These are phyloP conservation scores for Meloidogyne exigua DNA, from an alignment of 1,140 invertebrate species.

Conservation along the genomic window DNA sequence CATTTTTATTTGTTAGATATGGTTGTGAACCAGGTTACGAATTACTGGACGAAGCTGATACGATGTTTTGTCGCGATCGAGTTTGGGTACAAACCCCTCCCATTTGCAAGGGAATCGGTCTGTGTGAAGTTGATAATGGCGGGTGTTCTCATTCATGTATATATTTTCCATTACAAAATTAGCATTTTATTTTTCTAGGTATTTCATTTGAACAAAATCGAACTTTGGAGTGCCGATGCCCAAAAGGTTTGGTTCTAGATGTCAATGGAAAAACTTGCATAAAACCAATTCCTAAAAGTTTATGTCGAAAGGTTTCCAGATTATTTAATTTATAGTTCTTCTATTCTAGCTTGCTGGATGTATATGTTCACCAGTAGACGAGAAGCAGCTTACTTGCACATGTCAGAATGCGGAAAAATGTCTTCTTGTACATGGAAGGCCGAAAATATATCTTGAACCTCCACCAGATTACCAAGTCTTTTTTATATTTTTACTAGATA, in stretches of 20 bases:
- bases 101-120: constrained; percentile 55
- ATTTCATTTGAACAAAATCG: constrained; percentile 53
- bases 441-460: constrained; percentile 61
- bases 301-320: constrained; percentile 50
- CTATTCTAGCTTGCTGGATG: constrained; percentile 50
- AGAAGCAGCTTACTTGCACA: constrained; percentile 54
- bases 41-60: constrained; percentile 62
- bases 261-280: constrained; percentile 57
- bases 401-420: constrained; percentile 54
- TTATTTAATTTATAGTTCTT: background rate
- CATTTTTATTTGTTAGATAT: constrained; percentile 63
- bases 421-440: constrained; percentile 54
- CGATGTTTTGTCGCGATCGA: constrained; percentile 57
- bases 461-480: constrained; percentile 38
- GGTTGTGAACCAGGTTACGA: constrained; percentile 61
- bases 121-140: constrained; percentile 57
- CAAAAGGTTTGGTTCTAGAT: constrained; percentile 57
- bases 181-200: background rate
- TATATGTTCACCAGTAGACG: constrained; percentile 51
- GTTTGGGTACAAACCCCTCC: constrained; percentile 60
- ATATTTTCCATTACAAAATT: no score
- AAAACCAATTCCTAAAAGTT: constrained; percentile 60
- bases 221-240: constrained; percentile 60
- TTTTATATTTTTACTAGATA: no score
- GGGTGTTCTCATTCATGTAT: constrained; percentile 60